Evolutionary conservation across 1,140 invertebrate species (phyloP).

Genomic region (Aethina tumida): DNA sequence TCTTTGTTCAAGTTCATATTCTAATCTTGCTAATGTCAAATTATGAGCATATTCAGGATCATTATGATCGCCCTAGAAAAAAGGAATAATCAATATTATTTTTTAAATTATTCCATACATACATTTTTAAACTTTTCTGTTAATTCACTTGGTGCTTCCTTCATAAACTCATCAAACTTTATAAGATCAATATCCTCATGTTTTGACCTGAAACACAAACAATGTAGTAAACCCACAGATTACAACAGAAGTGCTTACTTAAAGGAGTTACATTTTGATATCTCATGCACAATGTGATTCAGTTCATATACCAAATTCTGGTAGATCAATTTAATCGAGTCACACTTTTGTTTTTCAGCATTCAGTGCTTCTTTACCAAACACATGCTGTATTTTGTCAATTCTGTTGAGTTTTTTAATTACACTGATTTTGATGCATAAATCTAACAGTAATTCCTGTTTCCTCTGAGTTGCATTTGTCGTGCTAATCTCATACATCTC

Average conservation of each 20-base stretch:
- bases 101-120: constrained; percentile 4
- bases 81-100: constrained; percentile 2
- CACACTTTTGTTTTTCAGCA: constrained; percentile 76
- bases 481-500: constrained; percentile 57
- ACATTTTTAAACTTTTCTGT: constrained; percentile 28
- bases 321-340: constrained; percentile 79
- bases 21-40: constrained; percentile 71
- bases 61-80: constrained; percentile 19
- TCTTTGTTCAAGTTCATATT: constrained; percentile 87
- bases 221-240: constrained; percentile 7
- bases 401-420: constrained; percentile 81
- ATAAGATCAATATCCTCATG: constrained; percentile 89
- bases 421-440: constrained; percentile 65
- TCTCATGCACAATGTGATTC: constrained; percentile 87
- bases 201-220: constrained; percentile 60
- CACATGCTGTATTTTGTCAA: constrained; percentile 80
- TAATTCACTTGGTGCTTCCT: constrained; percentile 58
- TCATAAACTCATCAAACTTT: constrained; percentile 73
- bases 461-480: constrained; percentile 33
- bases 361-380: constrained; percentile 66
- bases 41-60: constrained; percentile 49
- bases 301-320: constrained; percentile 95
- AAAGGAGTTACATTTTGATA: constrained; percentile 86
- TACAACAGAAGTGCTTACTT: constrained; percentile 45
- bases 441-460: constrained; percentile 45